A percentile compares a stretch with the other conserved stretches of the same genome.
phyloP scores from a whole-genome alignment of 2,113 vertebrate species.

The Thryonomys swinderianus region DNA sequence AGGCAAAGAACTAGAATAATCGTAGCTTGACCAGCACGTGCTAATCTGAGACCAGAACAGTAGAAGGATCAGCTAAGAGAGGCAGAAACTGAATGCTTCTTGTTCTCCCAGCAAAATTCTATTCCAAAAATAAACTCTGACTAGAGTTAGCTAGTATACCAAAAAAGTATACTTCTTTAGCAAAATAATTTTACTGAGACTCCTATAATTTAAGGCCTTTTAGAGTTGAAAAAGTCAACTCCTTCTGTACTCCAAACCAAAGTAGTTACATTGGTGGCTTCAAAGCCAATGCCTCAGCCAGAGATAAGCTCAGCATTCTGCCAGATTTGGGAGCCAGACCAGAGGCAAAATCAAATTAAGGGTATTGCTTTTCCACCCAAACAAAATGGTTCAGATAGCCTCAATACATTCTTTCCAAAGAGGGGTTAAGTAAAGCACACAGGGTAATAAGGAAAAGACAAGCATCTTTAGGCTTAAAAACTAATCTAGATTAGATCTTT shows the following conservation, averaged over 20 bases:
- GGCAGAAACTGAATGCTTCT: constrained; percentile 19
- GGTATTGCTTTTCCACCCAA: constrained; percentile 69
- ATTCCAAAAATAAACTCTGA: constrained; percentile 46
- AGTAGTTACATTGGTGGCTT: constrained; percentile 71
- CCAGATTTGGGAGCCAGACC: constrained; percentile 63
- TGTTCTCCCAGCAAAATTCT: constrained; percentile 44
- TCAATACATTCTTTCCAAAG: constrained; percentile 44
- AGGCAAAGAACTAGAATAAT: background rate
- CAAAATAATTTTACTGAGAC: constrained; percentile 67
- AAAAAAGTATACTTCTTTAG: constrained; percentile 56
- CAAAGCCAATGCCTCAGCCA: constrained; percentile 70
- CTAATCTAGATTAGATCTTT: constrained; percentile 75
- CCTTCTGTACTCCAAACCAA: constrained; percentile 66
- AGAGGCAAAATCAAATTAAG: constrained; percentile 76
- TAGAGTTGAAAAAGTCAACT: constrained; percentile 73
- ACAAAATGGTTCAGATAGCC: constrained; percentile 52
- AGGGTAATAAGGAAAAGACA: constrained; percentile 70
- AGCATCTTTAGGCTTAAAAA: constrained; percentile 70
- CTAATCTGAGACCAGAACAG: background rate
- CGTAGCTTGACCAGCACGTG: background rate
- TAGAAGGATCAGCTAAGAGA: constrained; percentile 7
- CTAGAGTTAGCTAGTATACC: constrained; percentile 6
- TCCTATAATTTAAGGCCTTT: constrained; percentile 66
- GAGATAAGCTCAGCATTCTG: constrained; percentile 64
- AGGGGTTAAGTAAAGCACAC: constrained; percentile 5